Base-by-base conservation (phyloP, 2,888 invertebrate species). In the Dicycla oo region DNA sequence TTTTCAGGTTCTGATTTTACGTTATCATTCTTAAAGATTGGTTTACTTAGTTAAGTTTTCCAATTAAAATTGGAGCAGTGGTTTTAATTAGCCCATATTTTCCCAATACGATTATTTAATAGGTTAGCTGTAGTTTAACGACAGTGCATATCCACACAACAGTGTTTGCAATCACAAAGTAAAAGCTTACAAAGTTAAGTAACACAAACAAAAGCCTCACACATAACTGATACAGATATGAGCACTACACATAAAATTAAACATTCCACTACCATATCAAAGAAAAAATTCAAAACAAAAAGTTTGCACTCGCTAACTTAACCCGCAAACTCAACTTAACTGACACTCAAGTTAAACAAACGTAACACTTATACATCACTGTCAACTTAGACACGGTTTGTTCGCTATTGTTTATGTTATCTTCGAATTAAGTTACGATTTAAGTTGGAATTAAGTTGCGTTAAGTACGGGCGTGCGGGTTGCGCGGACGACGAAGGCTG, bases 341-440 rank as follows among this genome's bases (percentile, higher is more conserved):
- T 81, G 72, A 68, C 76, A 80, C 75, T 81, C 78, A 78, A 66
- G 74, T 54, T 18, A 61, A 58, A 73, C n/a, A 49, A 63, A 71
- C 64, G 54, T 53, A 30, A 60, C 58, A 58, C 54, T 75, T 73
- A 56, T 54, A 60, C 56, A 80, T 69, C 78, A 81, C 74, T 70
- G 62, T 79, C 30, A 65, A 87, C 64, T 79, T 68, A 45, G 43
- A 61, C 60, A 63, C 67, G 66, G 70, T 69, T 60, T 62, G 8
- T 49, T 47, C 56, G 58, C 62, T 63, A 67, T 78, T 83, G 71
- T 84, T 81, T 80, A 68, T 73, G 70, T 75, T 81, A 82, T 80
- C 73, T 78, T 72, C 88, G 88, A 83, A 73, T 76, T 87, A 90
- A 91, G 88, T 91, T 90, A 85, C 88, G 90, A 87, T 62, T 80